These are phyloP conservation scores for Tiliacea aurago DNA, from an alignment of 2,888 invertebrate species.

Conservation along the genomic window DNA sequence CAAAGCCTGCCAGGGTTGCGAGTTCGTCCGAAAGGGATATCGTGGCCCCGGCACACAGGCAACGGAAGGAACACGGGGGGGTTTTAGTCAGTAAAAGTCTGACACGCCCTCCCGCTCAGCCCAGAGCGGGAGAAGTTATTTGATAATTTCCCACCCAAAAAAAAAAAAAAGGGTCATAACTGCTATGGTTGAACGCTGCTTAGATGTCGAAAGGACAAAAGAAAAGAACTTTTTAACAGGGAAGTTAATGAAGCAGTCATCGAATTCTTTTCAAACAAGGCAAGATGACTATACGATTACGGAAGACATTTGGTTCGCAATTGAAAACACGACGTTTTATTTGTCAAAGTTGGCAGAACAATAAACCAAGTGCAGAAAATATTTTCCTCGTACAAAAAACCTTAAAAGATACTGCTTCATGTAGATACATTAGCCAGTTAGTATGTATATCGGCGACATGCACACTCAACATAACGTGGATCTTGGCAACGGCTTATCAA, in stretches of 20 bases:
- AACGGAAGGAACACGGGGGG: no score
- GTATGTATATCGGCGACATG: conserved; percentile 49
- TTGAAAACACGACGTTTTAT: not conserved
- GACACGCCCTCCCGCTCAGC: no score
- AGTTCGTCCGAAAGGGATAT: no score
- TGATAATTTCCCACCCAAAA: no score
- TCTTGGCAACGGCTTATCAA: conserved; percentile 63
- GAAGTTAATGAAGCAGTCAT: not conserved
- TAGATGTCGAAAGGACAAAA: not conserved
- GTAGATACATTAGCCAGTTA: conserved; percentile 33
- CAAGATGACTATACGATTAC: not conserved
- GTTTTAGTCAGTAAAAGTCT: no score
- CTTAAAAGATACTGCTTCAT: not conserved
- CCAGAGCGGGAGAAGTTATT: no score
- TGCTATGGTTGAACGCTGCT: not conserved
- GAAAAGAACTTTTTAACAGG: not conserved
- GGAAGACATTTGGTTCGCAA: not conserved
- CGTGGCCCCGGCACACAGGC: no score
- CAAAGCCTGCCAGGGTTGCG: no score
- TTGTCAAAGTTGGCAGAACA: not conserved
- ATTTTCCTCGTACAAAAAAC: not conserved
- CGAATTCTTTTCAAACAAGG: not conserved
- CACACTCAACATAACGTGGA: conserved; percentile 54
- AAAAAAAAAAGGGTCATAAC: no score
- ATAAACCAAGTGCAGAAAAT: not conserved